Percentiles rank a stretch among this genome's conserved stretches.
phyloP scores from a whole-genome alignment of 2,113 vertebrate species.

The Paraplagusia blochii region DNA sequence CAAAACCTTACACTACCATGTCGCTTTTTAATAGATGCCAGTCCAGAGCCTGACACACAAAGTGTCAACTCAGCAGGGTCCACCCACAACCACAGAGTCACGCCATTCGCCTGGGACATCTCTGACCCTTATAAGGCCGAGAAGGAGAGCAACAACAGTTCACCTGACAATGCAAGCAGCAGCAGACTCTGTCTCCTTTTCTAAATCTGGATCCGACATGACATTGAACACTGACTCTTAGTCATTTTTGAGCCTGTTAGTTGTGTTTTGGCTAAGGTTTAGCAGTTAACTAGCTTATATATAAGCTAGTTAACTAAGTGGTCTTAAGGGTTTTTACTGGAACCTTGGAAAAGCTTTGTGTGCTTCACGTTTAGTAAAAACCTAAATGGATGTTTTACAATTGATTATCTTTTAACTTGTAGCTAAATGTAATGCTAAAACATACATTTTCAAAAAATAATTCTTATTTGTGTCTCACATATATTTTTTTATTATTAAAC shows the following conservation, averaged over 20 bases:
- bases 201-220: slow-evolving; percentile 3
- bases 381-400: too few relatives aligned
- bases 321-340: too few relatives aligned
- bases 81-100: accelerated
- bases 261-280: background rate
- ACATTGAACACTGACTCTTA: background rate
- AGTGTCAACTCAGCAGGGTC: accelerated
- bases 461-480: too few relatives aligned
- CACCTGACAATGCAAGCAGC: background rate
- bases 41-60: background rate
- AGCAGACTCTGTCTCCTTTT: slow-evolving; percentile 31
- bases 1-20: background rate
- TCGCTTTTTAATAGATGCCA: background rate
- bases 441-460: too few relatives aligned
- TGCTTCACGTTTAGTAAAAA: too few relatives aligned
- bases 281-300: too few relatives aligned
- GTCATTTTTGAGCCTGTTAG: background rate
- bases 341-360: too few relatives aligned
- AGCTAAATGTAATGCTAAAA: too few relatives aligned
- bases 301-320: too few relatives aligned
- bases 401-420: too few relatives aligned
- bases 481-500: too few relatives aligned
- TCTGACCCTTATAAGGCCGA: background rate
- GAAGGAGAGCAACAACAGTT: background rate
- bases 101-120: slow-evolving; percentile 41